Conservation (phyloP, 2,113 vertebrate species). For the Pipa parva region DNA sequence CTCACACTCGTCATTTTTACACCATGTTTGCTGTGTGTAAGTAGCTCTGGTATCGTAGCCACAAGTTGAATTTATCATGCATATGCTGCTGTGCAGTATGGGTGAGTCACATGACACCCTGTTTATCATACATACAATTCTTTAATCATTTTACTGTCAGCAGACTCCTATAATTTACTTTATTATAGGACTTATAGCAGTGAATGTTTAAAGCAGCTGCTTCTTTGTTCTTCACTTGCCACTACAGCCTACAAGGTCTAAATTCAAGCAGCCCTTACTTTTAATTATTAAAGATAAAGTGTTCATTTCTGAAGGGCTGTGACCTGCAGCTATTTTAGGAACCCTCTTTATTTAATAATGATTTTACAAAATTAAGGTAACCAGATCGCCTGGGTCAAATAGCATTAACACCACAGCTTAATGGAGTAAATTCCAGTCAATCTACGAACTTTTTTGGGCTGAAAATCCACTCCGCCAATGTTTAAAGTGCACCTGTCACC, state of each 20-base stretch:
- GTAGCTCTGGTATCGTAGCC: slow-evolving; percentile 65
- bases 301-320: slow-evolving; percentile 57
- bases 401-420: not conserved
- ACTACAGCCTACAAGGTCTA: slow-evolving; percentile 36
- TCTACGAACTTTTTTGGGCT: no score
- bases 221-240: not conserved
- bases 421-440: no score
- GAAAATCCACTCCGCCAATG: no score
- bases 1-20: slow-evolving; percentile 87
- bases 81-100: not conserved
- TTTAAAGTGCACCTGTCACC: no score
- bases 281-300: slow-evolving; percentile 64
- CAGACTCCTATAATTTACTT: not conserved
- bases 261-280: slow-evolving; percentile 43
- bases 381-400: not conserved
- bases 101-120: not conserved
- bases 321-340: slow-evolving; percentile 11
- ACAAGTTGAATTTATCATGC: slow-evolving; percentile 46
- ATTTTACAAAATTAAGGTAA: not conserved
- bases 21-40: slow-evolving; percentile 97
- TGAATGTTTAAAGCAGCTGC: no score
- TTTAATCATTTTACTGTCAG: not conserved
- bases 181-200: no score
- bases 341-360: not conserved
- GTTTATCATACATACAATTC: not conserved